Percentiles rank a stretch among this genome's conserved stretches.
Conservation (phyloP, 1,140 invertebrate species). For the Euwallacea fornicatus region DNA sequence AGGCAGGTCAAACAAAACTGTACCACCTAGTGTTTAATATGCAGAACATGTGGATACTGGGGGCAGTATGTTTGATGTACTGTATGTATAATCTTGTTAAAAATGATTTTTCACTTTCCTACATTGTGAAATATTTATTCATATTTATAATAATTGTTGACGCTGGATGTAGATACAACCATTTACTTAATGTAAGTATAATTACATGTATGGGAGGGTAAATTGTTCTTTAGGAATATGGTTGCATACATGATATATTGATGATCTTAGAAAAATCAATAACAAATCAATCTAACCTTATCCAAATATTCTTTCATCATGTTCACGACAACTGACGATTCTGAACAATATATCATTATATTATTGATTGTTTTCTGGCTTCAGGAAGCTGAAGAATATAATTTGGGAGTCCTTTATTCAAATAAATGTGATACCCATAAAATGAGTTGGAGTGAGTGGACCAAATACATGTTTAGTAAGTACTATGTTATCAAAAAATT, state of each 20-base stretch:
- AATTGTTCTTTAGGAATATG: too few species aligned
- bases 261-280: too few species aligned
- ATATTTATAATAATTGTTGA: conserved; percentile 34
- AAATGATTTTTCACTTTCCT: conserved; percentile 34
- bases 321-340: too few species aligned
- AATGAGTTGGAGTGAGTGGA: conserved; percentile 36
- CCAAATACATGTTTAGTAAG: conserved; percentile 31
- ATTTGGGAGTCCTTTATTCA: conserved; percentile 31
- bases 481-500: conserved; percentile 3
- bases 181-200: conserved; percentile 32
- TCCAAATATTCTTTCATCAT: too few species aligned
- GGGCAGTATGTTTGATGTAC: conserved; percentile 20
- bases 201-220: too few species aligned
- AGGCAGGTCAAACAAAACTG: conserved; percentile 16
- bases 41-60: conserved; percentile 18
- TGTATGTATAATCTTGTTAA: conserved; percentile 26
- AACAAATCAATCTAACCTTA: too few species aligned
- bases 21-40: conserved; percentile 25
- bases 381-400: conserved; percentile 39
- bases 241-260: too few species aligned
- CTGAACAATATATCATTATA: too few species aligned
- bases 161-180: conserved; percentile 33
- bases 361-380: conserved; percentile 2
- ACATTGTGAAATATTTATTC: conserved; percentile 33
- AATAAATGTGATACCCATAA: conserved; percentile 29